Conservation (phyloP, 2,113 vertebrate species). For the Rhynchomys soricoides region DNA sequence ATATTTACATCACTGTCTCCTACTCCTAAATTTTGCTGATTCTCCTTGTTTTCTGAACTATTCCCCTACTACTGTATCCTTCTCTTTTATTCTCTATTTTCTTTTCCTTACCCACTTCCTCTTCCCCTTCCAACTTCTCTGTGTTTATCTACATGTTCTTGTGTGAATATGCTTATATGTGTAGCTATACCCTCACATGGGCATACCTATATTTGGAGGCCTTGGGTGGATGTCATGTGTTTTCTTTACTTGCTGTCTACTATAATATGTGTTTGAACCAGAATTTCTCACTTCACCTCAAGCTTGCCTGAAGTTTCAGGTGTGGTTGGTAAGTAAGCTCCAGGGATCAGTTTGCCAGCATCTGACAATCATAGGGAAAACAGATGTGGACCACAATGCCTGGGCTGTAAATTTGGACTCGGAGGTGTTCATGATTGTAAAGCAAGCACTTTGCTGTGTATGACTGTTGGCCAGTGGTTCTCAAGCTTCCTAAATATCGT, state of each 20-base stretch:
- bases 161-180: neutral
- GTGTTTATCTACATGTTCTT: neutral
- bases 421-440: neutral
- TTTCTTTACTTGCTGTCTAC: neutral
- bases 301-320: neutral
- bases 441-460: neutral
- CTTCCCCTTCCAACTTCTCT: neutral
- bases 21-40: neutral
- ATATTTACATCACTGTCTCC: neutral
- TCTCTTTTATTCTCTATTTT: neutral
- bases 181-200: neutral
- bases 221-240: neutral
- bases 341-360: neutral
- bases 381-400: neutral
- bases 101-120: neutral
- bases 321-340: neutral
- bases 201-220: neutral
- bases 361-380: neutral
- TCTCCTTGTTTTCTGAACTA: neutral
- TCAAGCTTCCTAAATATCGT: neutral
- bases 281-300: neutral
- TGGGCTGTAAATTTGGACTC: neutral
- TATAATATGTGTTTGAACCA: neutral
- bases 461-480: neutral
- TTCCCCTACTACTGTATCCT: neutral